Percentiles rank a stretch among this genome's conserved stretches.
These are phyloP conservation scores for Microctonus brassicae DNA, from an alignment of 2,888 invertebrate genomes.

Conservation along the genomic window DNA sequence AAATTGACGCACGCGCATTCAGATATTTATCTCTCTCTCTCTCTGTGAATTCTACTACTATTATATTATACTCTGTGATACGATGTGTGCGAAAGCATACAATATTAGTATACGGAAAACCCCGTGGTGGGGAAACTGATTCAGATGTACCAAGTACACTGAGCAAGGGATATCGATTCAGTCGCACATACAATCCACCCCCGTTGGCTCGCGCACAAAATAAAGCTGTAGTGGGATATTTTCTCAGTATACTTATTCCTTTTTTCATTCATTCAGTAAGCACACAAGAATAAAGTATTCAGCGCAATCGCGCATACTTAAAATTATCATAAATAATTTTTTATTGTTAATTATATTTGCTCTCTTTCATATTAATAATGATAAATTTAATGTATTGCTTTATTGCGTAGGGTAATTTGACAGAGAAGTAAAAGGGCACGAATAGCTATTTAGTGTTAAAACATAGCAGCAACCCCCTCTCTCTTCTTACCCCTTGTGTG, in stretches of 20 bases:
- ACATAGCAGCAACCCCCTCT: constrained; percentile 22
- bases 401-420: neutral
- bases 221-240: neutral
- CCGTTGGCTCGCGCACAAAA: constrained; percentile 44
- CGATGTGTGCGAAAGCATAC: neutral
- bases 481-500: too few species aligned
- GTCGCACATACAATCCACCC: constrained; percentile 62
- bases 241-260: neutral
- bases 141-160: constrained; percentile 11
- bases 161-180: constrained; percentile 59
- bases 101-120: neutral
- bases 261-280: neutral
- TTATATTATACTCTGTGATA: neutral
- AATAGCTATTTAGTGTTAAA: neutral
- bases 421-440: neutral
- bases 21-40: neutral
- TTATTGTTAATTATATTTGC: too few species aligned
- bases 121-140: constrained; percentile 11
- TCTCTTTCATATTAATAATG: neutral
- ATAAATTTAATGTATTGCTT: neutral
- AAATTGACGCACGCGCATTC: constrained; percentile 24
- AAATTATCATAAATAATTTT: too few species aligned
- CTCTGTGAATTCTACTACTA: neutral
- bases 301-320: too few species aligned
- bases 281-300: neutral